These are phyloP conservation scores for Galleria mellonella DNA, from an alignment of 1,140 invertebrate genomes.

Conservation along the genomic window DNA sequence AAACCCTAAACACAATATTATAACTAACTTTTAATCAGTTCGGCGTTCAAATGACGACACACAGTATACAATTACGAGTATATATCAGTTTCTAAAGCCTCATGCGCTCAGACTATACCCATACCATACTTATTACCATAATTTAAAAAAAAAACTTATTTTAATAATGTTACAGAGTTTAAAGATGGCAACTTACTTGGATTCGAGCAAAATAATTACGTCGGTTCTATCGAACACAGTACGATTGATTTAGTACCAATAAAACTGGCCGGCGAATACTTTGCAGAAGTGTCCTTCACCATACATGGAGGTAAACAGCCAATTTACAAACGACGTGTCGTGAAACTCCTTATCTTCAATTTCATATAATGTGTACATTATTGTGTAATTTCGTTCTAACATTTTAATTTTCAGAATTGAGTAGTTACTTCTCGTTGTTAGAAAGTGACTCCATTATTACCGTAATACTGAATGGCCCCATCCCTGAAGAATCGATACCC, in stretches of 20 bases:
- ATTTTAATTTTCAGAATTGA: slow-evolving; percentile 6
- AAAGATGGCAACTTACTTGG: slow-evolving; percentile 6
- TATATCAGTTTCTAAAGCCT: too few species aligned
- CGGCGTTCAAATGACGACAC: too few species aligned
- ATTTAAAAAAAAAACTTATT: too few species aligned
- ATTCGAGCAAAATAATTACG: slow-evolving; percentile 24
- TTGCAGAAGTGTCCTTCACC: slow-evolving; percentile 13
- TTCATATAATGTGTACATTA: background rate
- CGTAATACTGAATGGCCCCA: background rate
- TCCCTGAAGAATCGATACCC: slow-evolving; percentile 10
- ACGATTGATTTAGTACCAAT: slow-evolving; percentile 16
- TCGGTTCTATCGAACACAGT: slow-evolving; percentile 19
- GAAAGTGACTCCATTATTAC: background rate
- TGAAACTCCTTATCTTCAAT: background rate
- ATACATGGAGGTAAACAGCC: slow-evolving; percentile 18
- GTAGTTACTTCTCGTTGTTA: slow-evolving; percentile 3
- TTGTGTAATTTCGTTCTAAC: slow-evolving; percentile 1
- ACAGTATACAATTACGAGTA: too few species aligned
- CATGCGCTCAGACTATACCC: too few species aligned
- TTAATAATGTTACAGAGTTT: background rate
- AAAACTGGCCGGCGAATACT: slow-evolving; percentile 17
- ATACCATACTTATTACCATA: too few species aligned
- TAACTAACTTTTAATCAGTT: too few species aligned
- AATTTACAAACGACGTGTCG: background rate
- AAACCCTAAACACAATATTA: too few species aligned